Evolutionary conservation across 2,113 vertebrate genomes (phyloP), one percentile per base, ranked within the genome.

Genomic region (Trematomus loennbergii): DNA sequence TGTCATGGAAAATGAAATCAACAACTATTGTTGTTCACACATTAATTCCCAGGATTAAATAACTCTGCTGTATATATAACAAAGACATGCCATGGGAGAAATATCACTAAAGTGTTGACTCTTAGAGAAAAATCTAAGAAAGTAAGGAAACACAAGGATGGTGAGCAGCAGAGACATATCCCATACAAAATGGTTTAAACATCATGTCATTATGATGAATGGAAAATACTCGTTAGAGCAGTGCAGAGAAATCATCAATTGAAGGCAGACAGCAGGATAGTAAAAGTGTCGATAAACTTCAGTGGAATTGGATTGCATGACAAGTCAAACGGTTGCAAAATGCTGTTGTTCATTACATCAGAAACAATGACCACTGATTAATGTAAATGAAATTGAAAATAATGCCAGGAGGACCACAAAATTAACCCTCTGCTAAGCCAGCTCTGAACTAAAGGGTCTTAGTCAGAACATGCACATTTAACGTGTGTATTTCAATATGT

Each of bases 1-100:
- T 48, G 46, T 54, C 2, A 20, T 12, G n/a, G 25, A 49, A 75
- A 75, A 81, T 64, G 1, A 69, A 82, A 58, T 52, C 25, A 13
- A 57, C 33, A 59, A 22, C 58, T 72, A 52, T 45, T 72, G 54
- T 33, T 79, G 53, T 65, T 65, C 12, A 36, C 25, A 46, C 46
- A 67, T 67, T 36, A 65, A 54, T 80, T 61, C 36, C 55, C 36
- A 54, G 5, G 54, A 67, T 54, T 36, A 54, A 43, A 74, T 81
- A 29, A 3, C 4, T 18, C 40, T 17, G 57, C 18, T 49, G 16
- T 40, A 25, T 15, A 74, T 60, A 67, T 17, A 53, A 59, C 46
- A 73, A 80, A 53, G 40, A 66, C 17, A 20, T 3, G 2, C 12
- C 29, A 12, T 43, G 7, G 29, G 40, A 72, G 18, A 50, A 57